Conservation (phyloP, 1,140 invertebrate genomes). For the Coboldia fuscipes region DNA sequence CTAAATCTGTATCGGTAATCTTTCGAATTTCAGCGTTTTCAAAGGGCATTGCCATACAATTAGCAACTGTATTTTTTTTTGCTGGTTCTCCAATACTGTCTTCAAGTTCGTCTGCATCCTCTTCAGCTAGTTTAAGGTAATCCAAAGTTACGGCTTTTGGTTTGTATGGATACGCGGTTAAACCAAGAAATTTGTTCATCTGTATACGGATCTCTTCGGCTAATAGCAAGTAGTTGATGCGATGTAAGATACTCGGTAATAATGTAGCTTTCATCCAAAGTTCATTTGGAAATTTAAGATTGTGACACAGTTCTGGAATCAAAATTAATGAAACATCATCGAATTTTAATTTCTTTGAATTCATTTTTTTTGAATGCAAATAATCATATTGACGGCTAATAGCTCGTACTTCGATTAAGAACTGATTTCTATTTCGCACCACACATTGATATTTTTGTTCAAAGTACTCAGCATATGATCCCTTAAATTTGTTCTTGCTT, state of each 20-base stretch:
- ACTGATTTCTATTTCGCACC: constrained; percentile 51
- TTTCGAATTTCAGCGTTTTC: not conserved
- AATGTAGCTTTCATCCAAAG: constrained; percentile 80
- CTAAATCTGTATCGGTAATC: not conserved
- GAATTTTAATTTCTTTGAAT: too few relatives aligned
- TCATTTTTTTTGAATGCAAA: too few relatives aligned
- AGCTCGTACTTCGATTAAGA: constrained; percentile 74
- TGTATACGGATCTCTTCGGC: constrained; percentile 12
- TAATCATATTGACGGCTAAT: constrained; percentile 59
- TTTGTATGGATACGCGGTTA: constrained; percentile 1
- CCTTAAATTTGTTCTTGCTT: constrained; percentile 40
- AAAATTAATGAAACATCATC: too few relatives aligned
- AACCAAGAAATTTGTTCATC: constrained; percentile 11
- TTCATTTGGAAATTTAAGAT: constrained; percentile 62
- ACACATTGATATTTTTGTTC: constrained; percentile 46
- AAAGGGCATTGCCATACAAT: not conserved
- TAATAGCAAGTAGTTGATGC: constrained; percentile 13
- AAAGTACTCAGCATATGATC: constrained; percentile 66
- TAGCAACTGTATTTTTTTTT: not conserved
- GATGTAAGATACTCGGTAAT: constrained; percentile 70
- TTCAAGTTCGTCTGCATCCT: not conserved
- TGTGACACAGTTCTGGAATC: constrained; percentile 76
- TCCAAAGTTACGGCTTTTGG: not conserved
- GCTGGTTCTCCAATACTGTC: not conserved
- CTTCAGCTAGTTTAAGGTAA: not conserved